Percentiles rank a stretch among this genome's conserved stretches.
Evolutionary conservation across 2,797 vertebrate genomes (phyloP).

Genomic region (Platalea minor): DNA sequence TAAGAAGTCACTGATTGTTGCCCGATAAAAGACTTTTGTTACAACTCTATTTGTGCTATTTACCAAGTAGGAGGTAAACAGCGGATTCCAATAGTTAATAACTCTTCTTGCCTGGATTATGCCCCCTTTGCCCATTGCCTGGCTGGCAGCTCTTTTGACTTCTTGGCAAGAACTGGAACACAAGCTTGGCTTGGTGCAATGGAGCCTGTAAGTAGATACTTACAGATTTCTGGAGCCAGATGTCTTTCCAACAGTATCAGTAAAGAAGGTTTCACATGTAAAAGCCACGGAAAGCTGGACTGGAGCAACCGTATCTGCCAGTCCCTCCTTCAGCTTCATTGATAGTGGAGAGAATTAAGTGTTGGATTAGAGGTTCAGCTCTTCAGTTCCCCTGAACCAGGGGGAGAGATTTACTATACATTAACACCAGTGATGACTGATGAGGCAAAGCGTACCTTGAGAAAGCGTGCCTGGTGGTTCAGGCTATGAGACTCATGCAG

Average conservation of each 20-base stretch:
- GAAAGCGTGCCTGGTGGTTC: background rate
- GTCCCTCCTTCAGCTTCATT: background rate
- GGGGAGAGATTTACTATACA: background rate
- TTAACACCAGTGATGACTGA: background rate
- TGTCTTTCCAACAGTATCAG: background rate
- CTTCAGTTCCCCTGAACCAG: background rate
- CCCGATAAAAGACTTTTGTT: background rate
- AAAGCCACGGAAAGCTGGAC: background rate
- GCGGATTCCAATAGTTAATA: background rate
- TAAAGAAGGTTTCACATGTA: background rate
- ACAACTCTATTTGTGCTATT: background rate
- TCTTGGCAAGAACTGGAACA: background rate
- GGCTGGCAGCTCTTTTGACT: background rate
- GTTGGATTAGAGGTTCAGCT: background rate
- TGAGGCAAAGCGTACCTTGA: background rate
- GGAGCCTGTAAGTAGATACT: background rate
- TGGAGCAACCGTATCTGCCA: background rate
- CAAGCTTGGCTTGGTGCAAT: background rate
- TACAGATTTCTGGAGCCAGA: background rate
- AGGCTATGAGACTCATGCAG: background rate
- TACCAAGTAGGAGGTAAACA: background rate
- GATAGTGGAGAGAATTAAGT: background rate
- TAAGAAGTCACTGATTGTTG: background rate
- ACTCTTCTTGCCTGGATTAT: background rate
- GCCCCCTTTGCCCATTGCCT: background rate